phyloP scores from a whole-genome alignment of 2,888 invertebrate species.

The Drosophila cyrtoloma region DNA sequence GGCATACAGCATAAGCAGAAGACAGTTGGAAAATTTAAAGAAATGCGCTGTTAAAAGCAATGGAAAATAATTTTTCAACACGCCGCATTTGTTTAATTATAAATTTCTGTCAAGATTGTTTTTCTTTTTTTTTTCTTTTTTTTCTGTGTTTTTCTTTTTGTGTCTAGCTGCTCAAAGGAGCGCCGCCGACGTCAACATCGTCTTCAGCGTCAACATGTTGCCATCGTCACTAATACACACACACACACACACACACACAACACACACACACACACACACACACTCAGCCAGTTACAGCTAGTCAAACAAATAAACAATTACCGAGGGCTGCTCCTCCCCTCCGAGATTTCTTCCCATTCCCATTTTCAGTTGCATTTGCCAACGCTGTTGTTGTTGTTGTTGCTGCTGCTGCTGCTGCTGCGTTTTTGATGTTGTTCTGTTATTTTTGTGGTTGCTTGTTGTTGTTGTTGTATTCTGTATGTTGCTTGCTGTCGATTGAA shows the following conservation, averaged over 20 bases:
- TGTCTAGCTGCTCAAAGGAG: conserved; percentile 66
- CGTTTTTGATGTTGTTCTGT: conserved; percentile 49
- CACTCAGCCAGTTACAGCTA: conserved; percentile 35
- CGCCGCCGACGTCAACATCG: conserved; percentile 67
- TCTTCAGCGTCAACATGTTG: conserved; percentile 65
- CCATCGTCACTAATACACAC: conserved; percentile 46
- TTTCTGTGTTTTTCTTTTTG: background rate
- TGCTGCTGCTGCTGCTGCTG: conserved; percentile 31
- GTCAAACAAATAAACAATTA: conserved; percentile 77
- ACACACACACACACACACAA: conserved; percentile 1
- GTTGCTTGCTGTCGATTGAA: conserved; percentile 45
- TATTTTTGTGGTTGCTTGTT: conserved; percentile 28
- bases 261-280: conserved; percentile 1
- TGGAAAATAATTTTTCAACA: conserved; percentile 74
- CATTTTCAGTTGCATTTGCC: conserved; percentile 61
- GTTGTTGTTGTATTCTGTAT: conserved; percentile 16
- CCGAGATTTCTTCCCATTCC: conserved; percentile 21
- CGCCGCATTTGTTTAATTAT: conserved; percentile 78
- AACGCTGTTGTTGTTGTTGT: conserved; percentile 28
- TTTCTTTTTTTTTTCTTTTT: conserved; percentile 18
- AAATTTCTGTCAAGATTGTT: conserved; percentile 78
- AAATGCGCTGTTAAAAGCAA: conserved; percentile 74
- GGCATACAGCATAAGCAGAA: conserved; percentile 16
- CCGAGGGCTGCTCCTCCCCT: conserved; percentile 40
- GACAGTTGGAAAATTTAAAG: conserved; percentile 73